phyloP scores from a whole-genome alignment of 2,113 vertebrate genomes.

The Centropristis striata region DNA sequence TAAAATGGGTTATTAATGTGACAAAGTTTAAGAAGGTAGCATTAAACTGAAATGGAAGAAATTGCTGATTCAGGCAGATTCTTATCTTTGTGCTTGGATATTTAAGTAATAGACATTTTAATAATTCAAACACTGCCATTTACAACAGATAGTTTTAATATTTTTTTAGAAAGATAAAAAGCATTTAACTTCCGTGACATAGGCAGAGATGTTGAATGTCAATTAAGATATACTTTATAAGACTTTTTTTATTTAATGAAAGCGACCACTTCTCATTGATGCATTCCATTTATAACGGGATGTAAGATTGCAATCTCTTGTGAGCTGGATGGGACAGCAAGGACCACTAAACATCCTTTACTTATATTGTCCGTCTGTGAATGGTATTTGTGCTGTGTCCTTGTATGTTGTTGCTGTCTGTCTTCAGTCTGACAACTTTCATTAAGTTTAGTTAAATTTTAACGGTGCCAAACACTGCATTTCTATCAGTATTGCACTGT shows the following conservation, averaged over 20 bases:
- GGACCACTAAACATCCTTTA: not conserved
- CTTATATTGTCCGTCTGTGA: conserved; percentile 26
- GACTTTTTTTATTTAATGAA: too few species aligned
- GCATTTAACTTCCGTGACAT: not conserved
- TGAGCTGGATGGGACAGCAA: conserved; percentile 23
- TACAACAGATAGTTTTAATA: not conserved
- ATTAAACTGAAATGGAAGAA: not conserved
- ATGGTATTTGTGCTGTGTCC: conserved; percentile 14
- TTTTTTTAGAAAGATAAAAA: not conserved
- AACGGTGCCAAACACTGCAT: conserved; percentile 31
- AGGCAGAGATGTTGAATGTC: not conserved
- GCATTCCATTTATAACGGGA: conserved; percentile 17
- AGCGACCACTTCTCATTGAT: not conserved
- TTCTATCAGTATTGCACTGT: conserved; percentile 11
- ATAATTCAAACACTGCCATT: not conserved
- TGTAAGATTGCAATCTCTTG: conserved; percentile 56
- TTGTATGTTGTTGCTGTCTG: conserved; percentile 31
- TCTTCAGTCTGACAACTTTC: conserved; percentile 22
- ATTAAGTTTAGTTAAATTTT: not conserved
- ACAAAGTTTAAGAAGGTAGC: not conserved
- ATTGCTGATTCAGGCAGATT: not conserved
- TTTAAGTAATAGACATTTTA: not conserved
- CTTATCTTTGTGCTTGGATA: conserved; percentile 7
- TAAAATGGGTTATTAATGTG: conserved; percentile 13
- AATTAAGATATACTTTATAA: too few species aligned